Percentiles rank a stretch among this genome's conserved stretches.
These are phyloP conservation scores for Xanthostigma xanthostigma DNA, from an alignment of 2,888 invertebrate genomes.

Conservation along the genomic window DNA sequence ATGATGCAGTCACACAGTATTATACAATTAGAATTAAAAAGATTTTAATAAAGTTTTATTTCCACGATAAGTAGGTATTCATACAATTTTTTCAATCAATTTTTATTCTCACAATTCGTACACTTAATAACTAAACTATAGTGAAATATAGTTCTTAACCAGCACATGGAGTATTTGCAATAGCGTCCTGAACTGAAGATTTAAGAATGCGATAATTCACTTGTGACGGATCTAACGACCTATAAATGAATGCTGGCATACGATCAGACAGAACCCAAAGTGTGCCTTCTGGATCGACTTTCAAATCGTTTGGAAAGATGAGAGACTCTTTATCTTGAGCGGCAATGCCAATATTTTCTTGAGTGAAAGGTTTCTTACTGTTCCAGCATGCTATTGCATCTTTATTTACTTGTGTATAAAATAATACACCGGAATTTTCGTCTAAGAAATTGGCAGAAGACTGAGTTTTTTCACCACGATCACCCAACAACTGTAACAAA, in stretches of 20 bases:
- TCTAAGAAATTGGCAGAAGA: conserved; percentile 61
- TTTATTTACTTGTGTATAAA: conserved; percentile 63
- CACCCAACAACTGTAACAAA: conserved; percentile 41
- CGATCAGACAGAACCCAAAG: conserved; percentile 66
- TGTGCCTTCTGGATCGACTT: conserved; percentile 44
- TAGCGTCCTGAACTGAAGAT: conserved; percentile 27
- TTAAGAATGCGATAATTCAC: conserved; percentile 46
- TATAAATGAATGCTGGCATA: conserved; percentile 56
- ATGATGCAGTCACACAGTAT: too few relatives aligned
- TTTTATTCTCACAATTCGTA: neutral
- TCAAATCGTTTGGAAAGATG: conserved; percentile 66
- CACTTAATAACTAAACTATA: neutral
- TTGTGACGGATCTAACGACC: conserved; percentile 45
- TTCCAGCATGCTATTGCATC: conserved; percentile 77
- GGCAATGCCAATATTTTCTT: conserved; percentile 50
- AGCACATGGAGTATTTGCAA: conserved; percentile 28
- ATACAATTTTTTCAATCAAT: too few relatives aligned
- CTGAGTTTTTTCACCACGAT: conserved; percentile 55
- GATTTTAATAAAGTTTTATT: too few relatives aligned
- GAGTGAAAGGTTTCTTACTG: conserved; percentile 43
- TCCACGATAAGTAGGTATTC: too few relatives aligned
- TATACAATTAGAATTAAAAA: too few relatives aligned
- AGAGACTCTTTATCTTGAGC: conserved; percentile 50
- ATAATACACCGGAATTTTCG: conserved; percentile 48
- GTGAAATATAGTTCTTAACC: conserved; percentile 10